Evolutionary conservation across 2,888 invertebrate species (phyloP).

Genomic region (Cataglyphis rosenhaueri): DNA sequence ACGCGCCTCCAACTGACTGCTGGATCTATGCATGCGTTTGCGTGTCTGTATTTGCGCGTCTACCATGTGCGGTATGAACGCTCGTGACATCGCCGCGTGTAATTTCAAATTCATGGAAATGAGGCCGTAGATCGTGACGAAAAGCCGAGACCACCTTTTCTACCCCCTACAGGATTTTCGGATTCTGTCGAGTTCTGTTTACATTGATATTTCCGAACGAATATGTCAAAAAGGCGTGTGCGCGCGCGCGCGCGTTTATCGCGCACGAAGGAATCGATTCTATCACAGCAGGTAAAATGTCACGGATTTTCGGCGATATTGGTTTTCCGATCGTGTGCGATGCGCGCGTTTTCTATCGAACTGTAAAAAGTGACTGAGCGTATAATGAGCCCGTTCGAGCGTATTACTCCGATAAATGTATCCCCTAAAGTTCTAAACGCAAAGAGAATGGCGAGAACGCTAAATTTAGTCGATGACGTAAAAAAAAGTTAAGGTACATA

Average conservation of each 20-base stretch:
- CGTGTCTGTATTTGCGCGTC: constrained; percentile 7
- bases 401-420: constrained; percentile 52
- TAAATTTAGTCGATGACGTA: constrained; percentile 22
- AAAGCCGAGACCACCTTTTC: constrained; percentile 51
- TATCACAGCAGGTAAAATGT: constrained; percentile 55
- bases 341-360: constrained; percentile 33
- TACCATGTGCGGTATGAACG: constrained; percentile 22
- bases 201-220: constrained; percentile 39
- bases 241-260: constrained; percentile 43
- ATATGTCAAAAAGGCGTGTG: constrained; percentile 44
- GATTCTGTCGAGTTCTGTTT: constrained; percentile 43
- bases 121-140: constrained; percentile 49
- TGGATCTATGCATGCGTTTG: background rate
- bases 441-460: constrained; percentile 21
- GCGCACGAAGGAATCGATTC: constrained; percentile 63
- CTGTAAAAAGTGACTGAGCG: constrained; percentile 55
- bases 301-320: constrained; percentile 59
- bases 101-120: constrained; percentile 74
- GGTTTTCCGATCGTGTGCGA: constrained; percentile 48
- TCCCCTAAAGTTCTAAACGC: constrained; percentile 42
- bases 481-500: constrained; percentile 5
- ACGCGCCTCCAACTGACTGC: constrained; percentile 62
- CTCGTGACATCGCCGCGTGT: constrained; percentile 60
- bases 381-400: constrained; percentile 51
- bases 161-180: background rate